Percentiles rank a stretch among this genome's conserved stretches.
Conservation (phyloP, 2,888 invertebrate species). For the Leptopilina myrica region DNA sequence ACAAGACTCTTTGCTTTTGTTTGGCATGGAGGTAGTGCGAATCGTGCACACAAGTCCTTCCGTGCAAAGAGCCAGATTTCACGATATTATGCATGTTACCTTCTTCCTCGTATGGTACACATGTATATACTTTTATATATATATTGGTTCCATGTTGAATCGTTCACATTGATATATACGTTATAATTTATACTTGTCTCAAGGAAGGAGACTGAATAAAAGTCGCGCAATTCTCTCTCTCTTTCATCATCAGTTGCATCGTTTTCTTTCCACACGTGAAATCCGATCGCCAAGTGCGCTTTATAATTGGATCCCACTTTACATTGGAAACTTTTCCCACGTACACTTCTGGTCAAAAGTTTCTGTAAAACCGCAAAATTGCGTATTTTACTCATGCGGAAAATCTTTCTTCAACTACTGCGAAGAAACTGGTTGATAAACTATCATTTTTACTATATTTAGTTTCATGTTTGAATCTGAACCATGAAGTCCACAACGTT, state of each 20-base stretch:
- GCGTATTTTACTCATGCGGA: too few species aligned
- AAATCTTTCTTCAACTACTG: too few species aligned
- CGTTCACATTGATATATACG: conserved; percentile 17
- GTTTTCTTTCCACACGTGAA: conserved; percentile 13
- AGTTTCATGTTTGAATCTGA: too few species aligned
- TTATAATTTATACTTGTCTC: conserved; percentile 40
- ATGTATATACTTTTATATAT: too few species aligned
- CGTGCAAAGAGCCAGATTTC: conserved; percentile 38
- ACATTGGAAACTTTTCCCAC: conserved; percentile 21
- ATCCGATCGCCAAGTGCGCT: conserved; percentile 38
- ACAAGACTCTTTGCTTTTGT: conserved; percentile 39
- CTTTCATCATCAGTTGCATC: conserved; percentile 4
- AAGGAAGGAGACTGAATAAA: conserved; percentile 8
- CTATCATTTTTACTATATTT: too few species aligned
- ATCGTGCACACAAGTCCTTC: conserved; percentile 39
- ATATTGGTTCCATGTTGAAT: conserved; percentile 23
- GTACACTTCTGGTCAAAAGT: conserved; percentile 21
- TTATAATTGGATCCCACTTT: conserved; percentile 29
- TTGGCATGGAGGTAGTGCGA: conserved; percentile 33
- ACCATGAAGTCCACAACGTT: too few species aligned
- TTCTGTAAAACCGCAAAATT: background rate
- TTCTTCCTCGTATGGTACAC: background rate
- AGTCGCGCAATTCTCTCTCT: background rate
- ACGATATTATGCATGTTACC: conserved; percentile 41
- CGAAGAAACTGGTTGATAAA: too few species aligned